Base-by-base conservation (phyloP, 2,113 vertebrate genomes). In the Pholis gunnellus region DNA sequence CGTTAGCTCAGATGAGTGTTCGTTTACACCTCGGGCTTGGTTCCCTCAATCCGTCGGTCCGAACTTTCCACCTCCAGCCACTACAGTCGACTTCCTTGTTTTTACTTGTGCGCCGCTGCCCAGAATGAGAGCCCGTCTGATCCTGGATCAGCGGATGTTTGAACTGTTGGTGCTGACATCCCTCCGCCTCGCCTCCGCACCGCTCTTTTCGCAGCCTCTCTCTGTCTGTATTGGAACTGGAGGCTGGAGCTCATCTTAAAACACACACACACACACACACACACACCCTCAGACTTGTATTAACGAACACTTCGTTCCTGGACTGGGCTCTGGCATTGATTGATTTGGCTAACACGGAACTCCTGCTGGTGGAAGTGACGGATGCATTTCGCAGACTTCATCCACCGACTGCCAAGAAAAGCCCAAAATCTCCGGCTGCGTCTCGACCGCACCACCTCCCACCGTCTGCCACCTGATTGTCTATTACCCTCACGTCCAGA, bases 331-430 rank as follows among this genome's bases (percentile, higher is more conserved):
- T 66, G 79, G 57, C 73, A 72, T 42, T 92, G 93, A 94, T 89
- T 87, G 89, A 93, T 90, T 73, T 15, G 52, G 40, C 71, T 68
- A 78, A 69, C 87, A 61, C 54, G 80, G 81, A 80, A 75, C 60
- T 59, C 54, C 74, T 80, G 86, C 72, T 73, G 84, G 80, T 72
- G 70, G 46, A 91, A 84, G 90, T 91, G 89, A 94, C 83, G 81
- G 86, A 89, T 83, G 86, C 74, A 79, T 83, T 91, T 77, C 0
- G n/a, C 76, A 82, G 86, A 57, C 81, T 72, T 80, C 59, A 50
- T 82, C 84, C 67, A 63, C 9, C 34, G 31, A 52, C 80, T 77
- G 78, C 73, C 78, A 75, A 64, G 54, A 74, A 74, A 83, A 61
- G 42, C 36, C 25, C 66, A 73, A 69, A 73, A 70, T 67, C 69